Conservation (phyloP, 1,140 invertebrate species). For the Brachystomella parvula region DNA sequence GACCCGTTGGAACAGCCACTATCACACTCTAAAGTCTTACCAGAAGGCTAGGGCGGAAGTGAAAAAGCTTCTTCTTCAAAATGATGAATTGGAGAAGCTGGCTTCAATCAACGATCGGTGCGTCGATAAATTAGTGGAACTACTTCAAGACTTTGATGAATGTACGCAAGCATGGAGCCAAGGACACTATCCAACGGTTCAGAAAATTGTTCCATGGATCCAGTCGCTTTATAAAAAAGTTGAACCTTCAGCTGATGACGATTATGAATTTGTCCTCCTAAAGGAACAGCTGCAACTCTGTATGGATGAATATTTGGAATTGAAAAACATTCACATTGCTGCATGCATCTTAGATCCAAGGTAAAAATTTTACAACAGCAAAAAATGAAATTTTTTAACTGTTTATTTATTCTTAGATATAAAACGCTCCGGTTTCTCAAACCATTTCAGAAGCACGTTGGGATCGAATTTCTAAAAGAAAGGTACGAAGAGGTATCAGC, state of each 20-base stretch:
- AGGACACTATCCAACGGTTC: constrained; percentile 12
- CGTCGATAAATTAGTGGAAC: neutral
- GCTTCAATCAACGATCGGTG: neutral
- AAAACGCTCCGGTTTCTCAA: neutral
- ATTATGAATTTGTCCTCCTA: neutral
- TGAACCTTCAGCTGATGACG: neutral
- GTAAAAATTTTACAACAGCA: neutral
- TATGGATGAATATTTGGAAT: neutral
- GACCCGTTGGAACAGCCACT: constrained; percentile 20
- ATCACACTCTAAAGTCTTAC: constrained; percentile 17
- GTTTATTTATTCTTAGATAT: neutral
- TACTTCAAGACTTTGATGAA: neutral
- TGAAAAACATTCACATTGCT: neutral
- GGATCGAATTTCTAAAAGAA: neutral
- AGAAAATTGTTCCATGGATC: constrained; percentile 6
- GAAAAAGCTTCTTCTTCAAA: neutral
- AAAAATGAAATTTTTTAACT: neutral
- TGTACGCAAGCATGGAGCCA: neutral
- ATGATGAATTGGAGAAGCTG: neutral
- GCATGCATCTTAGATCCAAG: constrained; percentile 10
- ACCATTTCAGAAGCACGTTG: neutral
- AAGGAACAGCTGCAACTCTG: neutral
- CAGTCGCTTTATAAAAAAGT: neutral
- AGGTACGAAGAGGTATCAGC: neutral
- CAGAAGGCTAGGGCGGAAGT: neutral